phyloP scores from a whole-genome alignment of 2,888 invertebrate species.

The Adelphocoris suturalis region DNA sequence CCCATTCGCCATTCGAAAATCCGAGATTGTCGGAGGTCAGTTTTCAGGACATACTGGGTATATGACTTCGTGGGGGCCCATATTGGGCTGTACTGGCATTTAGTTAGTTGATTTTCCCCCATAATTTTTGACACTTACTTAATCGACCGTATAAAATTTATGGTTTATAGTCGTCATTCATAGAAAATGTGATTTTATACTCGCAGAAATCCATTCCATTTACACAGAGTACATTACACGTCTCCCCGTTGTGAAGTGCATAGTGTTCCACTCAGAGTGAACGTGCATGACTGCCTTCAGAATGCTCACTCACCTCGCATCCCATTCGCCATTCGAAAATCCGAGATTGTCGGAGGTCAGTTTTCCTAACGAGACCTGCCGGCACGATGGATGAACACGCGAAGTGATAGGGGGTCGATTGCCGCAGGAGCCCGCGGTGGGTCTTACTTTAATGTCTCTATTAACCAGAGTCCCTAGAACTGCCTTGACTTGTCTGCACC shows the following conservation, averaged over 20 bases:
- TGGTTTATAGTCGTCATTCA: no score
- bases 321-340: not conserved
- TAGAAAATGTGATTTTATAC: no score
- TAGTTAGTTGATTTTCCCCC: no score
- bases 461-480: not conserved
- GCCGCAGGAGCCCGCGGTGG: constrained; percentile 32
- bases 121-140: no score
- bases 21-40: constrained; percentile 37
- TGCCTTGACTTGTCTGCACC: not conserved
- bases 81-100: no score
- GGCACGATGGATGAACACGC: constrained; percentile 43
- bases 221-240: no score
- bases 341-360: constrained; percentile 37
- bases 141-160: no score
- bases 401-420: constrained; percentile 28
- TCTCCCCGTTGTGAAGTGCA: no score
- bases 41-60: no score
- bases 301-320: not conserved
- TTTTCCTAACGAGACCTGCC: not conserved
- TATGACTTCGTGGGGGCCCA: no score
- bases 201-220: no score
- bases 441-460: constrained; percentile 55
- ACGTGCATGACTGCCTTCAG: not conserved
- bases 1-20: not conserved
- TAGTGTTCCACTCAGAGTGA: no score